phyloP scores from a whole-genome alignment of 2,888 invertebrate species.

The Netelia fuscicornis region DNA sequence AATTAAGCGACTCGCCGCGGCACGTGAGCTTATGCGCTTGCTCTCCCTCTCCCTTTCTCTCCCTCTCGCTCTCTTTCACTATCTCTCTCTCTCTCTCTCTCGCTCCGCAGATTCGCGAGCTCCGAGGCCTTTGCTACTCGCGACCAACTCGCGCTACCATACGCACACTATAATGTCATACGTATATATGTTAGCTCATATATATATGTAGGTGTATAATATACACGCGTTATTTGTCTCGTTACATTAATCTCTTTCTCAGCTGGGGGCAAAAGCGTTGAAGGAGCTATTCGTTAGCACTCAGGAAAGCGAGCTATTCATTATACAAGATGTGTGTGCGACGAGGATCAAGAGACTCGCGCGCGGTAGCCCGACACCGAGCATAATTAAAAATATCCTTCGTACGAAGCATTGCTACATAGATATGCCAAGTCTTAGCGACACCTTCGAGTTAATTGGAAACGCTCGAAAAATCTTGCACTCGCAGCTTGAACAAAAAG shows the following conservation, averaged over 20 bases:
- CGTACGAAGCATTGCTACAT: not conserved
- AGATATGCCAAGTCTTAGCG: not conserved
- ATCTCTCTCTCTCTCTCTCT: constrained; percentile 45
- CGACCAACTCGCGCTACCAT: constrained; percentile 58
- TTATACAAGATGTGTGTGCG: constrained; percentile 53
- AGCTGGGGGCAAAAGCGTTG: constrained; percentile 49
- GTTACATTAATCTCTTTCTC: constrained; percentile 65
- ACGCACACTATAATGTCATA: constrained; percentile 30
- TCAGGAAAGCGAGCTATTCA: constrained; percentile 45
- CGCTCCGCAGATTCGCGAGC: constrained; percentile 42
- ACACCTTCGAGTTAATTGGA: not conserved
- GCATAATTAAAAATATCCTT: constrained; percentile 24
- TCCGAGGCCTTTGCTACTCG: constrained; percentile 65
- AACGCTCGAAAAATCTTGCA: not conserved
- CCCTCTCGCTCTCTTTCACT: constrained; percentile 31
- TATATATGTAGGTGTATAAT: constrained; percentile 20
- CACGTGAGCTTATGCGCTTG: constrained; percentile 65
- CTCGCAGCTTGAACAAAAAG: not conserved
- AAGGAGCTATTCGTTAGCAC: constrained; percentile 64
- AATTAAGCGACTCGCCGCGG: constrained; percentile 69
- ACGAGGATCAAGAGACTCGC: constrained; percentile 19
- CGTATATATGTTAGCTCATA: constrained; percentile 5
- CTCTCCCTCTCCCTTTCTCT: constrained; percentile 33
- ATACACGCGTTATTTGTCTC: constrained; percentile 65
- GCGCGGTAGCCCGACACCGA: not conserved